Evolutionary conservation across 2,797 vertebrate genomes (phyloP), one percentile per base, ranked within the genome.

Genomic region (Orientallactaga sibirica): DNA sequence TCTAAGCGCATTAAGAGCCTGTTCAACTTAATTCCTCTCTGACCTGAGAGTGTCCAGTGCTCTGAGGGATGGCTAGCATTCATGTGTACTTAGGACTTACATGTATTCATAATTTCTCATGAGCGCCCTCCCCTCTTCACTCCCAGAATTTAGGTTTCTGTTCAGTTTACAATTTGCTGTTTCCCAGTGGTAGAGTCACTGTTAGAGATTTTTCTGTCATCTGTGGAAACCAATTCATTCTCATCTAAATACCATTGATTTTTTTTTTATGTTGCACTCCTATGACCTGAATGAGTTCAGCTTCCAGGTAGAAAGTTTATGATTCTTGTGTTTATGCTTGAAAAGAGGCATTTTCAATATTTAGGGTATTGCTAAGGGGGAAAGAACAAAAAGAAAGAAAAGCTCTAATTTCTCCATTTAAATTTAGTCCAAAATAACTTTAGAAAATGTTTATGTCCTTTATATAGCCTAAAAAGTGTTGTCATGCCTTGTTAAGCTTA

Each of bases 261-360:
- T 43, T 77, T 68, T 33, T 25, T 15, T 14, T 66, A 52, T 27
- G 33, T 43, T 91, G 9, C 74, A 66, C 75, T 75, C 41, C 67
- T 95, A 70, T 2, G 10, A 18, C 52, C 41, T 58, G n/a, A 87
- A 82, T 78, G 68, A 68, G n/a, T 41, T 87, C 87, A n/a, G 10
- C 37, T 94, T 94, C 61, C 52, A 58, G 12, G 16, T 80, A 62
- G 77, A 68, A 89, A 15, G 12, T 41, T 94, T 79, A 92, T 48
- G 79, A 80, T 83, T 79, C 68, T 87, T 87, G 24, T 10, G 27
- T 27, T 61, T 83, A 81, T 86, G 20, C 70, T 61, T 73, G 16
- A 74, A 91, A 76, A 37, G 24, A 86, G 19, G 4, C 24, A 41
- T 82, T 96, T 94, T 82, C 87, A 93, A 77, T 81, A 86, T 73